Base-by-base conservation (phyloP, 2,797 vertebrate genomes). In the Tympanoctomys barrerae region DNA sequence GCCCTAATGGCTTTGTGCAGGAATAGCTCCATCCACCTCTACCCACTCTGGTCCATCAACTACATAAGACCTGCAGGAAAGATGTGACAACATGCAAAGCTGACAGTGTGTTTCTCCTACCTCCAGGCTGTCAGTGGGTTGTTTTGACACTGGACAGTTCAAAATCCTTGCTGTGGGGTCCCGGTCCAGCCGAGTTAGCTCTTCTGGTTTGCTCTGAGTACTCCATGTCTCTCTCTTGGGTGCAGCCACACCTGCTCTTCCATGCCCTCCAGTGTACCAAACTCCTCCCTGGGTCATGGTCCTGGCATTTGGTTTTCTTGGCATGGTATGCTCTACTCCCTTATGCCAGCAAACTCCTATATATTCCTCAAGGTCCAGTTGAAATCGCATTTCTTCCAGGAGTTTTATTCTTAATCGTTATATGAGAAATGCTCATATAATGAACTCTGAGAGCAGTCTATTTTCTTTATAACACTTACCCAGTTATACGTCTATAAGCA, bases 111-210 rank as follows among this genome's bases (percentile, higher is more conserved):
- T 66, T 21, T 36, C 7, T 79, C 78, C 46, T 33, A 24, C 24
- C 36, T 14, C 3, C 22, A 31, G 13, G 4, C n/a, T 2, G 5
- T 21, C 46, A 1, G 21, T 12, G 84, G n/a, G 52, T 10, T 33
- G 13, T 22, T 79, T 31, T n/a, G 57, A 83, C 9, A 39, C 36
- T 70, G 73, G 49, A 7, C 0, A 22, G 64, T 73, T 84, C 39
- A 36, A 5, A 52, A 16, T 84, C 39, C 2, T 71, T 24, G n/a
- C 8, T 9, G 59, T 39, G 24, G 24, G 13, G 2, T 2, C 3
- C 5, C 10, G 13, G 26, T 36, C 36, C 49, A 28, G 1, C 0
- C 2, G 16, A 11, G 6, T 1, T 4, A 42, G 3, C 1, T 19
- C 18, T 75, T 46, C 19, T 73, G 4, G 8, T n/a, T 0, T 19